phyloP scores from a whole-genome alignment of 2,113 vertebrate genomes.

The Petromus typicus region DNA sequence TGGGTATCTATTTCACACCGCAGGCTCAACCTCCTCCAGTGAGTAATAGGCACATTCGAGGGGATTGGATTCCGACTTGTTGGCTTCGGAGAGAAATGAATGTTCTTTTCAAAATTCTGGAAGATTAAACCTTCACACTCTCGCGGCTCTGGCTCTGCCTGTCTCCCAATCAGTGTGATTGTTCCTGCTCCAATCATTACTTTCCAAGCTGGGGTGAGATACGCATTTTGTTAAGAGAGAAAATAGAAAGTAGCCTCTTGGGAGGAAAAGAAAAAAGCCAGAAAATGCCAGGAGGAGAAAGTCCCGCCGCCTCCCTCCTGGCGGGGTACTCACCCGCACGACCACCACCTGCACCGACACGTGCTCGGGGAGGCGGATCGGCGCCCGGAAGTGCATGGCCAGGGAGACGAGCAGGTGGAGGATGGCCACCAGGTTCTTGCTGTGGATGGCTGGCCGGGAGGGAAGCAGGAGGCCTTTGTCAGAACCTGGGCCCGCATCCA shows the following conservation, averaged over 20 bases:
- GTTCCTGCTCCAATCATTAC: neutral
- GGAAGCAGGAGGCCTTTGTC: neutral
- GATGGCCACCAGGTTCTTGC: conserved; percentile 96
- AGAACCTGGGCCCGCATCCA: fast-evolving
- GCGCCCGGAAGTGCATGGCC: conserved; percentile 95
- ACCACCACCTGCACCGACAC: conserved; percentile 95
- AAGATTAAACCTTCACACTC: conserved; percentile 15
- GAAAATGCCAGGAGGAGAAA: fast-evolving
- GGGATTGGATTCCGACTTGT: neutral
- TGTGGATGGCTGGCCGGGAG: conserved; percentile 90
- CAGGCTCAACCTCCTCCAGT: neutral
- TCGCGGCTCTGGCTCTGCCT: neutral
- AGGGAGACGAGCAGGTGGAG: conserved; percentile 94
- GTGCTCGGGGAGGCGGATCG: conserved; percentile 95
- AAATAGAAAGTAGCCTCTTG: neutral
- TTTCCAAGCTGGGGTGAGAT: neutral
- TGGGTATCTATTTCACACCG: neutral
- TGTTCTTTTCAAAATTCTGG: conserved; percentile 42
- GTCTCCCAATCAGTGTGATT: conserved; percentile 14
- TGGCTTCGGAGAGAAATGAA: conserved; percentile 44
- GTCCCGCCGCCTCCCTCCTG: fast-evolving
- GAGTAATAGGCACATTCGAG: conserved; percentile 4
- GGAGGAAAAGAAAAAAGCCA: fast-evolving
- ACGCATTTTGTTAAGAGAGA: neutral
- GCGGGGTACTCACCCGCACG: conserved; percentile 90